These are phyloP conservation scores for Tolmerus cingulatus DNA, from an alignment of 2,888 invertebrate genomes.

Conservation along the genomic window DNA sequence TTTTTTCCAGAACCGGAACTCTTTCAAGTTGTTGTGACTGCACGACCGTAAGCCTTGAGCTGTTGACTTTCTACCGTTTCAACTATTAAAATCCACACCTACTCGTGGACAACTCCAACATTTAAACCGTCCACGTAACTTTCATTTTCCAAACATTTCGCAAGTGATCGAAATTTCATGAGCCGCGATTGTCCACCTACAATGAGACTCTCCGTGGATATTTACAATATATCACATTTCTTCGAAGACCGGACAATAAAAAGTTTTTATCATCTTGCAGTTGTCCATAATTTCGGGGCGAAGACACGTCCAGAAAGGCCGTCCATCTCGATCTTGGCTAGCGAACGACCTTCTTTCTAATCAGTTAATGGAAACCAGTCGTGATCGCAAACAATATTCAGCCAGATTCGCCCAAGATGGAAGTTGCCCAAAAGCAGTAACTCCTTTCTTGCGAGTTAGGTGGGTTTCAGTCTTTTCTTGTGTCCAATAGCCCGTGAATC, in stretches of 20 bases:
- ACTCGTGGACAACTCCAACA: background rate
- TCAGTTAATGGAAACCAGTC: conserved; percentile 18
- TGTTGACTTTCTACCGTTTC: background rate
- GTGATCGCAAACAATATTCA: conserved; percentile 27
- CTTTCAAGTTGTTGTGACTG: background rate
- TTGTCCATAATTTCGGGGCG: background rate
- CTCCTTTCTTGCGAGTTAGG: conserved; percentile 11
- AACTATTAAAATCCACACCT: background rate
- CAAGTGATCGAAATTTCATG: conserved; percentile 4
- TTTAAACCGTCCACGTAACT: background rate
- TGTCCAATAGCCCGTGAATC: conserved; percentile 34
- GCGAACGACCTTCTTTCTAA: conserved; percentile 34
- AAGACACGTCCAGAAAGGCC: background rate
- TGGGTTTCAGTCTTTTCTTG: conserved; percentile 5
- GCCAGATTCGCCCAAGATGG: conserved; percentile 8
- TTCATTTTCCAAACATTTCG: conserved; percentile 17
- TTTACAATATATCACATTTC: background rate
- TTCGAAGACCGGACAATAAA: background rate
- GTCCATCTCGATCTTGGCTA: background rate
- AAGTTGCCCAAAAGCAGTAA: conserved; percentile 10
- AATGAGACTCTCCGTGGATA: background rate
- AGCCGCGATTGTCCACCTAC: background rate
- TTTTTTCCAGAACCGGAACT: background rate
- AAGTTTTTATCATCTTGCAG: background rate
- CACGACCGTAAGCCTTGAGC: background rate